These are phyloP conservation scores for Xiphophorus couchianus DNA, from an alignment of 2,113 vertebrate species.

Conservation along the genomic window DNA sequence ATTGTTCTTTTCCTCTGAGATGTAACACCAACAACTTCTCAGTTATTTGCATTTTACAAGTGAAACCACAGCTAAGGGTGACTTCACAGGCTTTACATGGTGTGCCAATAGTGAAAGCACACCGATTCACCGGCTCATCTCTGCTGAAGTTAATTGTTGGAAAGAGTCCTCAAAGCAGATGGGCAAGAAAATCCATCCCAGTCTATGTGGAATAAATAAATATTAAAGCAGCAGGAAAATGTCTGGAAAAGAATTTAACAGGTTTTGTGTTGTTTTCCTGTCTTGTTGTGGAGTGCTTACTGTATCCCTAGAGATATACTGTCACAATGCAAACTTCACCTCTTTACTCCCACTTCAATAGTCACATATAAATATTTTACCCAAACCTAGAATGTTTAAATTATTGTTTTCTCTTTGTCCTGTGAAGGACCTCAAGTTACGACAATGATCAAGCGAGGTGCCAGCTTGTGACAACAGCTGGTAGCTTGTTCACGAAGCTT, in stretches of 20 bases:
- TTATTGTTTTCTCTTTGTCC: neutral
- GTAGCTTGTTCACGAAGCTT: neutral
- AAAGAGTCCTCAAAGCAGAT: conserved; percentile 38
- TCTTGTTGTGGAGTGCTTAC: neutral
- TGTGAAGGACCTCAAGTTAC: neutral
- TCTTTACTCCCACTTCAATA: neutral
- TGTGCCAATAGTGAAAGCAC: conserved; percentile 44
- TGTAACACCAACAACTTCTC: neutral
- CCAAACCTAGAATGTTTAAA: neutral
- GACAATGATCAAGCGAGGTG: neutral
- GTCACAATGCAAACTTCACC: neutral
- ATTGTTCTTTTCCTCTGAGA: neutral
- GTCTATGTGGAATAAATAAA: conserved; percentile 26
- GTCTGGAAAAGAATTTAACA: conserved; percentile 6
- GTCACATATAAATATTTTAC: neutral
- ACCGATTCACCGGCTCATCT: conserved; percentile 49
- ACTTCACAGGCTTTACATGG: neutral
- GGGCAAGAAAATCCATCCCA: conserved; percentile 19
- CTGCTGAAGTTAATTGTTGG: conserved; percentile 46
- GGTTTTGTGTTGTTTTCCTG: neutral
- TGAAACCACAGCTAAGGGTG: conserved; percentile 16
- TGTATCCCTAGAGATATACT: neutral
- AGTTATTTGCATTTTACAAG: neutral
- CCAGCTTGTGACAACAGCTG: neutral
- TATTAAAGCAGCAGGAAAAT: conserved; percentile 1